These are phyloP conservation scores for Drosophila nr. perissopoda DNA, from an alignment of 2,888 invertebrate species.

Conservation along the genomic window DNA sequence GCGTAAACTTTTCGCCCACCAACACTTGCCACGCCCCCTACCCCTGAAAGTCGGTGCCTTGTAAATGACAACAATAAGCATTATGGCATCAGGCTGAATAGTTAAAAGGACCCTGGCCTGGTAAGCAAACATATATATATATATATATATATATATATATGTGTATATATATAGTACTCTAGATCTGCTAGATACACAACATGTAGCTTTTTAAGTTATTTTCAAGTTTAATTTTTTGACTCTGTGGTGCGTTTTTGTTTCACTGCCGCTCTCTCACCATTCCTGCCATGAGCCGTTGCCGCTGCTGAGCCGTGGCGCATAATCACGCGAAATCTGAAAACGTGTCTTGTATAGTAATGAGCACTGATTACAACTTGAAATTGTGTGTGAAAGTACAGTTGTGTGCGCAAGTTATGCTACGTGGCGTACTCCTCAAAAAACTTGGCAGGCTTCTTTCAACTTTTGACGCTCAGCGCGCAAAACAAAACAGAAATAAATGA, in stretches of 20 bases:
- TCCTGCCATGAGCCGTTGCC: conserved; percentile 12
- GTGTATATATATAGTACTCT: conserved; percentile 2
- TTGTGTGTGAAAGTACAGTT: conserved; percentile 80
- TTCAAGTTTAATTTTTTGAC: conserved; percentile 80
- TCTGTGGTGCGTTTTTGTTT: conserved; percentile 32
- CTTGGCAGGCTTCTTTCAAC: conserved; percentile 15
- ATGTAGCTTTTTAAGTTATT: conserved; percentile 75
- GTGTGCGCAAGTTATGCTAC: conserved; percentile 78
- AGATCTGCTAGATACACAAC: conserved; percentile 58
- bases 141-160: neutral
- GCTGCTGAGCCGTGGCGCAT: conserved; percentile 72
- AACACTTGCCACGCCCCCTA: neutral
- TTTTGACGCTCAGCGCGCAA: conserved; percentile 22
- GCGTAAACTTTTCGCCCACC: conserved; percentile 64
- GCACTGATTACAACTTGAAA: conserved; percentile 80
- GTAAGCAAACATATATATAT: neutral
- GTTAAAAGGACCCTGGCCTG: conserved; percentile 50
- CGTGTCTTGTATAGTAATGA: conserved; percentile 82
- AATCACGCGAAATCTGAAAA: conserved; percentile 82
- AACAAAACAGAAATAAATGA: conserved; percentile 19
- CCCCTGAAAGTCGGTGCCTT: conserved; percentile 23
- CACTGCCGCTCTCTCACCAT: conserved; percentile 9
- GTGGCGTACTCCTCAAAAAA: conserved; percentile 44
- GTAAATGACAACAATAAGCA: conserved; percentile 79
- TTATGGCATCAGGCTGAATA: conserved; percentile 64